Evolutionary conservation across 2,113 vertebrate species (phyloP).

Genomic region (Coregonus clupeaformis): DNA sequence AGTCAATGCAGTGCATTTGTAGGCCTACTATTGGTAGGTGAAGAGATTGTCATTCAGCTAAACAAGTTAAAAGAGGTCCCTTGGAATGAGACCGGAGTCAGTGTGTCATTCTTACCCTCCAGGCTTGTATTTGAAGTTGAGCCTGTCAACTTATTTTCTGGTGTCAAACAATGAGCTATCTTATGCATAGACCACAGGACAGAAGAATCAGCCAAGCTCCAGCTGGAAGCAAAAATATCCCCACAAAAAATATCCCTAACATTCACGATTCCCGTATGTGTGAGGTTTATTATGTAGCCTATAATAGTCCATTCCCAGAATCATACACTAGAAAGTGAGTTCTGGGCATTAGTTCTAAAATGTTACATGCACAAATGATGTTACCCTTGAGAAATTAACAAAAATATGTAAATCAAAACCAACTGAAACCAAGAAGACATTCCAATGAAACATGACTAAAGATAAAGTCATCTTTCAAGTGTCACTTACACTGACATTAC

Average conservation of each 20-base stretch:
- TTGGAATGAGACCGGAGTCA: background rate
- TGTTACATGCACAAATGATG: background rate
- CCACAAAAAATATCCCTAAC: background rate
- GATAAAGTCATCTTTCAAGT: background rate
- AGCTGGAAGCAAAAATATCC: slow-evolving; percentile 7
- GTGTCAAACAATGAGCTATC: slow-evolving; percentile 4
- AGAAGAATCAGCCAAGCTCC: background rate
- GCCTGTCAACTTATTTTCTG: background rate
- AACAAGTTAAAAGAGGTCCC: background rate
- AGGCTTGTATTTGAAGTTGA: background rate
- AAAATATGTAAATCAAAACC: no score
- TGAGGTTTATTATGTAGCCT: background rate
- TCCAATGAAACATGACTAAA: background rate
- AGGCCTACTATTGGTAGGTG: background rate
- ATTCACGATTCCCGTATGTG: background rate
- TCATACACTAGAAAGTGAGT: slow-evolving; percentile 4
- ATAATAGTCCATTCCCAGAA: no score
- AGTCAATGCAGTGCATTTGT: background rate
- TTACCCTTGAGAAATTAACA: no score
- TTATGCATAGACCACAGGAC: background rate
- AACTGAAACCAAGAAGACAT: background rate
- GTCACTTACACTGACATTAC: no score
- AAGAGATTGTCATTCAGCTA: background rate
- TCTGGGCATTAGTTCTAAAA: background rate
- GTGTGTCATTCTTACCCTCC: background rate